Evolutionary conservation across 64 coral and sea anemone genomes (phyloP), one percentile per base, ranked within the genome.

Genomic region (Montipora cactus): DNA sequence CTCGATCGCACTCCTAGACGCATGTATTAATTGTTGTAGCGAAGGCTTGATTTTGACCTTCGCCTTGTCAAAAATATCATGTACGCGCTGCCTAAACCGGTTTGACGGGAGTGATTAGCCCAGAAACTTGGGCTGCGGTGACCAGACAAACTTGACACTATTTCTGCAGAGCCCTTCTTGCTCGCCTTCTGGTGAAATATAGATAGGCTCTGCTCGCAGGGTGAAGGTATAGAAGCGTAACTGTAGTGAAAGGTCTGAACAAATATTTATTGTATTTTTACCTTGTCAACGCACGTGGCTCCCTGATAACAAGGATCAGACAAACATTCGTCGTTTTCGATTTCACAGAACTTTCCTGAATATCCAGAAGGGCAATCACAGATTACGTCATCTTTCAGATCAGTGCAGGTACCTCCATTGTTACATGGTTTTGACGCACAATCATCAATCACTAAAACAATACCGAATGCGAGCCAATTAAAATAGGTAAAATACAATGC

Each of bases 391-490:
- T 99, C 90, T 51, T 96, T 96, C 16, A 79, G 45, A 49, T 89
- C 87, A 23, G 61, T 72, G 67, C 97, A 99, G 5, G 25, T 46
- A 7, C 97, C 97, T 12, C 89, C 95, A 87, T 99, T 96, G 61
- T 96, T 96, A 81, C 97, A 99, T 44, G 97, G 97, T 20, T 84
- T 99, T 1, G 95, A 96, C 14, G 95, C 92, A 83, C 97, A 99
- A 15, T 99, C 87, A 75, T 99, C 76, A 48, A 99, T 91, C 72
- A 89, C 97, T 99, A 18, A 9, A 22, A 77, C 18, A 44, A 5
- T 14, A 37, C 9, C 19, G 15, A 37, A 2, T 22, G 1, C 70
- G 23, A 82, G 55, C 2, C 8, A 79, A 52, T 51, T 5, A 55
- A 55, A 55, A 55, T 8, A 11, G 53, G 53, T 57, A 57, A 57